Evolutionary conservation across 2,888 invertebrate genomes (phyloP).

Genomic region (Stenotaenia linearis): DNA sequence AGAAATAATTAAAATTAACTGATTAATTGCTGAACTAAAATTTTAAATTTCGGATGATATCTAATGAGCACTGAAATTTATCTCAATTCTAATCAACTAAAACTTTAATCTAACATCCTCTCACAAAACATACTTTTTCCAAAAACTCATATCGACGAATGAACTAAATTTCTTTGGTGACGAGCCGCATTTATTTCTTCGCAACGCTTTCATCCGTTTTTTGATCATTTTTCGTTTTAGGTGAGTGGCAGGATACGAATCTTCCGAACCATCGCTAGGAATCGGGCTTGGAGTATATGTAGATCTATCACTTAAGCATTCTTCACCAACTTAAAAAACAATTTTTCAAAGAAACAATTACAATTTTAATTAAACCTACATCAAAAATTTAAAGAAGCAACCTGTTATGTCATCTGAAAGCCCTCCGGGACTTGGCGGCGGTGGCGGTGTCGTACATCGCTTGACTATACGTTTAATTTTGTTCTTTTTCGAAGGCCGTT

Average conservation of each 20-base stretch:
- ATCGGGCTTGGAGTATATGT: constrained; percentile 39
- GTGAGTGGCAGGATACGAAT: constrained; percentile 36
- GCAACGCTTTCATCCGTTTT: not conserved
- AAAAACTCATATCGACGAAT: constrained; percentile 62
- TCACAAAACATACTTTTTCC: constrained; percentile 56
- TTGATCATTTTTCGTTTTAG: constrained; percentile 31
- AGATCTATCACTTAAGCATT: constrained; percentile 38
- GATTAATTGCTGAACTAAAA: no score
- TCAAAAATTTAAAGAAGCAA: constrained; percentile 27
- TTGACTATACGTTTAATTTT: constrained; percentile 28
- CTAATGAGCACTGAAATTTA: no score
- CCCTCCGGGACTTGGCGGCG: constrained; percentile 47
- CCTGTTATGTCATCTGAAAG: constrained; percentile 45
- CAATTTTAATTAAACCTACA: not conserved
- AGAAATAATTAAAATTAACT: no score
- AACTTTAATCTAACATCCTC: no score
- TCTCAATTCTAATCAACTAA: no score
- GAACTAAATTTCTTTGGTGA: constrained; percentile 41
- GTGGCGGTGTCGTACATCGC: constrained; percentile 20
- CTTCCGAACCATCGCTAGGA: constrained; percentile 44
- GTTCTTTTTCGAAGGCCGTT: constrained; percentile 34
- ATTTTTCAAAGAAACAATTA: not conserved
- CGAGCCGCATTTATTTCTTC: constrained; percentile 30
- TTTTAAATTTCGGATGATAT: no score
- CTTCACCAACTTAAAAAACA: constrained; percentile 38